Evolutionary conservation across 2,888 invertebrate species (phyloP), one percentile per base, ranked within the genome.

Genomic region (Volucella inanis): DNA sequence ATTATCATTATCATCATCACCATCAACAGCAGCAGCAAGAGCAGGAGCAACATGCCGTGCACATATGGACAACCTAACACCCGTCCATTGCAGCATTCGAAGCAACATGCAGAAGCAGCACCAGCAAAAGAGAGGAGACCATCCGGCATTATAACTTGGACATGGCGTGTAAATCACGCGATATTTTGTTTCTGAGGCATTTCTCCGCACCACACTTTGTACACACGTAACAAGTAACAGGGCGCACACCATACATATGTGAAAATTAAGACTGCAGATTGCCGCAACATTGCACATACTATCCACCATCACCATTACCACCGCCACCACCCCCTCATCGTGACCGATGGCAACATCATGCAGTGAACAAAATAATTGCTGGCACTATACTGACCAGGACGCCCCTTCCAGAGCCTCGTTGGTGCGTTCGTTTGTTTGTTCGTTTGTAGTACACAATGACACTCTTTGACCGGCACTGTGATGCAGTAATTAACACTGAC

Each of bases 401-500:
- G 67, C 54, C 62, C 31, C 70, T 75, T 55, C 59, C 64, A 15
- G 70, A 68, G 62, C 59, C 64, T 47, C 65, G 45, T 22, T 49
- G 57, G 39, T 45, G 38, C n/a, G 31, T 1, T 38, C 45, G 47
- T 6, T 10, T 6, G 8, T 8, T 39, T 47, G 41, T 64, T 43
- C 65, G 31, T 62, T 41, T 65, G 41, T 45, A 8, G 50, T 68
- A 76, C 71, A 76, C 85, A 85, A 68, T 81, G 85, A 81, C 85
- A 85, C 85, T 77, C 80, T 62, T 52, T 72, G 45, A 61, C 75
- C 81, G 41, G 65, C 77, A 74, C 64, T 74, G 54, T 86, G 86
- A 82, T 86, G 86, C 86, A 82, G 86, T 86, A 86, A 86, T 86
- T 86, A 86, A 86, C 86, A 82, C 82, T 86, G 86, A 86, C 86